These are phyloP conservation scores for Cosmia trapezina DNA, from an alignment of 2,888 invertebrate genomes.

Conservation along the genomic window DNA sequence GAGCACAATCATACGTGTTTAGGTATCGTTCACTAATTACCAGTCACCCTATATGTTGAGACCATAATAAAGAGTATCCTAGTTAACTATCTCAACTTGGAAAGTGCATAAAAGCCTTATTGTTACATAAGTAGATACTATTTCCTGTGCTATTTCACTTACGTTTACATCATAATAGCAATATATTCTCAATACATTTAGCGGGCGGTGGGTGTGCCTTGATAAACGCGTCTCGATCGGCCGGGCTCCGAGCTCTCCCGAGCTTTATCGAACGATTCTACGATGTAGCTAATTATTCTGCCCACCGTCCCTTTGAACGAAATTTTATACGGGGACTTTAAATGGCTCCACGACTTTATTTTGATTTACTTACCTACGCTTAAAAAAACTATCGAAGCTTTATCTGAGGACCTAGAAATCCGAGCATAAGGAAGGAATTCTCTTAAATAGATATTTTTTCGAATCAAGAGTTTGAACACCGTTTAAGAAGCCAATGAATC, in stretches of 20 bases:
- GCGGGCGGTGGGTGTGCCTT: constrained; percentile 34
- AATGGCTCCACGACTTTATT: not conserved
- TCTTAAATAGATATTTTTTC: too few species aligned
- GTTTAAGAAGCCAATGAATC: too few species aligned
- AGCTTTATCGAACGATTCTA: constrained; percentile 64
- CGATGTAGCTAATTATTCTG: constrained; percentile 43
- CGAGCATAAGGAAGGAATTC: too few species aligned
- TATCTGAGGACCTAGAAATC: too few species aligned
- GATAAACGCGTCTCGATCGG: constrained; percentile 21
- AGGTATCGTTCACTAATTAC: too few species aligned
- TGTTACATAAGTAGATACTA: not conserved
- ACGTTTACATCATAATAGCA: not conserved
- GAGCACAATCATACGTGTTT: too few species aligned
- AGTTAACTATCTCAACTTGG: too few species aligned
- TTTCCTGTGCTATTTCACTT: not conserved
- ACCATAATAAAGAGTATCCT: too few species aligned
- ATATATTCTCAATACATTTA: constrained; percentile 38
- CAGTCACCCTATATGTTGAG: too few species aligned
- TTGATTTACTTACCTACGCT: not conserved
- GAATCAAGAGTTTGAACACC: too few species aligned
- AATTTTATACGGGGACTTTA: constrained; percentile 1
- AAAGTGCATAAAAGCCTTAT: too few species aligned
- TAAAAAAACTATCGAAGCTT: not conserved
- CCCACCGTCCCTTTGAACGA: constrained; percentile 4
- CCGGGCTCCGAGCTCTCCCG: constrained; percentile 54